Conservation (phyloP, 2,113 vertebrate genomes). For the Spea bombifrons region DNA sequence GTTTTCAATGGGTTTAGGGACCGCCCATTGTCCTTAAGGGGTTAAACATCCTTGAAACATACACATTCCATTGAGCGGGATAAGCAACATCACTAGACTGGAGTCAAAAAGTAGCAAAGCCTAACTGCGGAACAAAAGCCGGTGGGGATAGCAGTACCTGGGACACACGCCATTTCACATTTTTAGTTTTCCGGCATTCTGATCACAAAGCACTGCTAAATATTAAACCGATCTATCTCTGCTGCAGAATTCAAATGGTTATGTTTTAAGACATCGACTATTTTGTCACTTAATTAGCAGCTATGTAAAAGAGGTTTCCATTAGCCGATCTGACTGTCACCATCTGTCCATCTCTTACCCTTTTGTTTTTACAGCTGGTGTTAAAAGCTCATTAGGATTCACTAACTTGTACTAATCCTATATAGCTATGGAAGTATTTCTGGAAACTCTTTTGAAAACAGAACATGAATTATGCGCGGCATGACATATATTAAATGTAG, state of each 20-base stretch:
- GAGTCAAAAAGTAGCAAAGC: too few relatives aligned
- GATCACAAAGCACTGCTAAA: conserved; percentile 33
- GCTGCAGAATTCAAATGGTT: conserved; percentile 35
- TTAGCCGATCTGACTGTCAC: conserved; percentile 52
- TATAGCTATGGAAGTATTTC: conserved; percentile 26
- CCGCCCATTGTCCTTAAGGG: too few relatives aligned
- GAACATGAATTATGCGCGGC: conserved; percentile 22
- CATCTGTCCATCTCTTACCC: conserved; percentile 51
- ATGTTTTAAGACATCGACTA: conserved; percentile 36
- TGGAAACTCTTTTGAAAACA: conserved; percentile 19
- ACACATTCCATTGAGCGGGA: too few relatives aligned
- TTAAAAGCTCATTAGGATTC: conserved; percentile 46
- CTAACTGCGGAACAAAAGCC: too few relatives aligned
- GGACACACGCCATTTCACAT: too few relatives aligned
- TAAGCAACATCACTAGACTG: too few relatives aligned
- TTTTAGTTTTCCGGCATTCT: not conserved
- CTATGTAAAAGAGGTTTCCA: conserved; percentile 50
- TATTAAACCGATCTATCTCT: conserved; percentile 26
- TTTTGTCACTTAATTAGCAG: conserved; percentile 51
- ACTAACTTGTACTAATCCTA: conserved; percentile 46
- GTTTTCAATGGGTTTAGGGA: too few relatives aligned
- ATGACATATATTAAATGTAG: conserved; percentile 22
- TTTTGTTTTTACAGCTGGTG: conserved; percentile 53
- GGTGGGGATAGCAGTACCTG: too few relatives aligned
- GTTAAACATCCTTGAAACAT: too few relatives aligned